These are phyloP conservation scores for Paraescarpia echinospica DNA, from an alignment of 1,140 invertebrate species.

Conservation along the genomic window DNA sequence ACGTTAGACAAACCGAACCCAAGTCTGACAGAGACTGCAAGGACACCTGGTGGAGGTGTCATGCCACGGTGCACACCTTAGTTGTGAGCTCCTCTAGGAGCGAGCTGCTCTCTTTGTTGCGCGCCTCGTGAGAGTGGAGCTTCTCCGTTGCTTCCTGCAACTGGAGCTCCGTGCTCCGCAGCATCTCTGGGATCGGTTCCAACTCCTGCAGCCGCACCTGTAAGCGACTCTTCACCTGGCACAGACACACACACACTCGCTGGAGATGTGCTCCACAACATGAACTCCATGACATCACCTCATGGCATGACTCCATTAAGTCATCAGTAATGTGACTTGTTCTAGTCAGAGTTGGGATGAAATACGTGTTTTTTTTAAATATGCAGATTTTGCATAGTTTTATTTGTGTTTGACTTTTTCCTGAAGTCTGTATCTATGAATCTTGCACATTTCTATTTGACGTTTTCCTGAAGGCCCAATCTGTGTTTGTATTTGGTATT, in stretches of 20 bases:
- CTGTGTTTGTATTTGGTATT: no score
- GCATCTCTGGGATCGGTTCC: conserved; percentile 56
- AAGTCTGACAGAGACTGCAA: no score
- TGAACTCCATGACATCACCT: not conserved
- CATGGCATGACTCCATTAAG: not conserved
- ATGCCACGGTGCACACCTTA: conserved; percentile 40
- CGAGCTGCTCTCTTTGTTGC: conserved; percentile 48
- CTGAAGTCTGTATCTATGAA: no score
- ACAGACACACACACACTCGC: not conserved
- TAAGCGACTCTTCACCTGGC: conserved; percentile 50
- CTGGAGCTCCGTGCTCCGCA: conserved; percentile 53
- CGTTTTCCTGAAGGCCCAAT: no score
- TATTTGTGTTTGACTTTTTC: no score
- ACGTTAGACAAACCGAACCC: no score
- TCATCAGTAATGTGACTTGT: not conserved
- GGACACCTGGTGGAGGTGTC: not conserved
- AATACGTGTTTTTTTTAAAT: no score
- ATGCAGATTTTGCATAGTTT: no score
- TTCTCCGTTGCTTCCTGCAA: conserved; percentile 51
- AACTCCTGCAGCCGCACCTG: conserved; percentile 54
- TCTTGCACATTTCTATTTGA: no score
- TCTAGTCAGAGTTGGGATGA: not conserved
- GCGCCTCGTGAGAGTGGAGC: conserved; percentile 43
- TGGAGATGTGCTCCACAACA: not conserved
- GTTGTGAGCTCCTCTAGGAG: conserved; percentile 49